Evolutionary conservation across 2,888 invertebrate species (phyloP), one percentile per base, ranked within the genome.

Genomic region (Isoperla grammatica): DNA sequence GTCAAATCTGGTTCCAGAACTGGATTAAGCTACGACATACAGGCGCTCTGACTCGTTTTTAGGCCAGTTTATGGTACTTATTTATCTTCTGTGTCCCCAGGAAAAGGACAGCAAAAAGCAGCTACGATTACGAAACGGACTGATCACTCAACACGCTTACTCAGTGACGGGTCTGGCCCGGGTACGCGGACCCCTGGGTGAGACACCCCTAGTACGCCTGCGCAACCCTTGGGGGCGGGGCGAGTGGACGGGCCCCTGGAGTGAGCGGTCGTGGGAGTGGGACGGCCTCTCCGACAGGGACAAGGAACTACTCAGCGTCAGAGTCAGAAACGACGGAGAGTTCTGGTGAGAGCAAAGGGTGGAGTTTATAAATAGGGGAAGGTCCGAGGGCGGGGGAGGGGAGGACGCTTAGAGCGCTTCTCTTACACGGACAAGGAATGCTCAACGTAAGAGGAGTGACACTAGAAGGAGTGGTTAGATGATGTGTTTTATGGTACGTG

Each of bases 211-310:
- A 62, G 82, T 84, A 61, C 74, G 87, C 59, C 73, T 88, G 65
- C 75, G 86, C 58, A 86, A 85, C 69, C 83, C 85, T 1, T 82
- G 82, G 79, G 86, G 83, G 2, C 74, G 80, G 63, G 83, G 83
- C 1, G 84, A 85, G 69, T 86, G 86, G 87, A 81, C 81, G 42
- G 87, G 87, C 22, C 80, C 85, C 1, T 87, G 88, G 87, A 81
- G 84, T 63, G 85, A 86, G 69, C 73, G 83, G 62, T 81, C 82
- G 55, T 79, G 82, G 77, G 84, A 85, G 73, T 86, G 87, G 87
- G 82, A 83, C 69, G 81, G 82, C 15, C 74, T 86, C 50, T 78
- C 82, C 15, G 77, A 80, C 50, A 74, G 82, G 63, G 84, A 84
- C 71, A 82, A 84, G 66, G 83, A 83, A 66, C 73, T 83, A 62